Base-by-base conservation (phyloP, 2,888 invertebrate genomes). In the Caenorhabditis macrosperma region DNA sequence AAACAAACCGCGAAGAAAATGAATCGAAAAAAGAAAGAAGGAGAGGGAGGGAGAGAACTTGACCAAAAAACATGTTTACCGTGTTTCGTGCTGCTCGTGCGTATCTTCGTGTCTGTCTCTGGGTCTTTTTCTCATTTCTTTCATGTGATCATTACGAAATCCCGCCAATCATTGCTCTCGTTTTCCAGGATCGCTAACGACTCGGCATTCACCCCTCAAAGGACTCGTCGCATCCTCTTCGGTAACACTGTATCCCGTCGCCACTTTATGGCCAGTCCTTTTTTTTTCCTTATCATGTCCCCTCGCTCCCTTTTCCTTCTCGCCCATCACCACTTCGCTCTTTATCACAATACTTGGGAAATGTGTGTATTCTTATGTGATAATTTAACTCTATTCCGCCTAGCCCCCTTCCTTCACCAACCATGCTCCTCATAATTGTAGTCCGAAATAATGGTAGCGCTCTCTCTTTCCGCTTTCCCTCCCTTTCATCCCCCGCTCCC, bases 341-440 rank as follows among this genome's bases (percentile, higher is more conserved):
- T 44, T 72, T 63, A 52, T 61, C 64, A 50, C 35, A 46, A 55
- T 57, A 44, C 41, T 63, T 72, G 72, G 63, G 72, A 55, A 72
- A 17, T 57, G 4, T 48, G 30, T 64, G 41, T 46, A 46, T 59
- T 59, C 38, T 48, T 68, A 44, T 52, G 64, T 66, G 66, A 66
- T 66, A 66, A 66, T 55, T 20, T 46, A 46, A 55, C 46, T 44
- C 54, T 28, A 33, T 35, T 66, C 54, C 64, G 63, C 30, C 33
- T 33, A 33, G 33, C 33, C 5, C 33, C 33, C 33, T 33, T 9
- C 33, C 33, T 33, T 33, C 33, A 33, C 33, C 9, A 5, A 7
- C 33, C 41, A 24, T 52, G 52, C 64, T 64, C 64, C 50, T 64
- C 50, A 64, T 54, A 55, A 54, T 66, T 66, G 5, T 33, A 33